Evolutionary conservation across 2,797 vertebrate species (phyloP).

Genomic region (Oryzias sinensis): DNA sequence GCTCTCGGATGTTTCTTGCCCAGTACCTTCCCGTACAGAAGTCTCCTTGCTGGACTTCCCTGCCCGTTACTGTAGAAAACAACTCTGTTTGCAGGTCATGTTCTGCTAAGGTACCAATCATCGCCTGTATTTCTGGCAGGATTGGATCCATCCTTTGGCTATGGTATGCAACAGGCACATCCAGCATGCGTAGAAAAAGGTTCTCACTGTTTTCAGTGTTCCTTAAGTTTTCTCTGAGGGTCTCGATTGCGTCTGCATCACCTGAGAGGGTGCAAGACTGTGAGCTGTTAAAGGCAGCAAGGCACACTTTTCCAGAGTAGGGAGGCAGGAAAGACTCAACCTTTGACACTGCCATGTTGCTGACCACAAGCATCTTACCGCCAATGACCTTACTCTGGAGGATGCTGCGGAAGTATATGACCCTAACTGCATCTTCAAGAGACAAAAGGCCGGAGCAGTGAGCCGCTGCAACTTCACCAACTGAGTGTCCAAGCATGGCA

Average conservation of each 20-base stretch:
- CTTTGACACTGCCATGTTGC: slow-evolving; percentile 79
- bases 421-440: slow-evolving; percentile 85
- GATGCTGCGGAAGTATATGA: slow-evolving; percentile 80
- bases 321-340: slow-evolving; percentile 64
- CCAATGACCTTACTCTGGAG: slow-evolving; percentile 79
- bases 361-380: slow-evolving; percentile 87
- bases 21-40: slow-evolving; percentile 82
- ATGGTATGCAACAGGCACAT: slow-evolving; percentile 84
- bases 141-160: slow-evolving; percentile 86
- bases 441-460: slow-evolving; percentile 86
- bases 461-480: slow-evolving; percentile 86
- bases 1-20: slow-evolving; percentile 81
- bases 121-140: slow-evolving; percentile 66
- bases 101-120: slow-evolving; percentile 67
- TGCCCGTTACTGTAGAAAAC: slow-evolving; percentile 83
- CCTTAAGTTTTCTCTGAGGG: slow-evolving; percentile 66
- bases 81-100: slow-evolving; percentile 69
- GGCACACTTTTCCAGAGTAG: slow-evolving; percentile 72
- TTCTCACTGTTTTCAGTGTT: slow-evolving; percentile 65
- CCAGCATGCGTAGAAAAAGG: slow-evolving; percentile 80
- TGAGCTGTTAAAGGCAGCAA: slow-evolving; percentile 86
- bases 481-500: slow-evolving; percentile 79
- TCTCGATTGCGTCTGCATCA: slow-evolving; percentile 70
- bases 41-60: slow-evolving; percentile 70
- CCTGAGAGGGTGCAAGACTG: slow-evolving; percentile 85